Evolutionary conservation across 2,888 invertebrate species (phyloP).

Genomic region (Elmis aenea): DNA sequence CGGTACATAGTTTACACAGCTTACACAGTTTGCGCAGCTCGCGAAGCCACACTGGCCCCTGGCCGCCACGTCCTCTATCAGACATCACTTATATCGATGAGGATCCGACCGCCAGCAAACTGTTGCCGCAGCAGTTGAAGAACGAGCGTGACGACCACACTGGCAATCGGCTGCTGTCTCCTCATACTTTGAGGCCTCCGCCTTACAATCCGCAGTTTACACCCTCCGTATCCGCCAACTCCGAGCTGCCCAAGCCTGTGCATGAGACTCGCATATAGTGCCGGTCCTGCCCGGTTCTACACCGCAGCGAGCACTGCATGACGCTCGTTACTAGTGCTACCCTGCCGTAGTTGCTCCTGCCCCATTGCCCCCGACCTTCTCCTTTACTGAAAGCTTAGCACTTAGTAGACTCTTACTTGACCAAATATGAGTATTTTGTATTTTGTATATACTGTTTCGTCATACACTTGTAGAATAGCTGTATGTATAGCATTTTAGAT

Average conservation of each 20-base stretch:
- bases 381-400: conserved; percentile 41
- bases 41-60: conserved; percentile 68
- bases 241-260: conserved; percentile 60
- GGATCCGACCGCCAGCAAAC: conserved; percentile 42
- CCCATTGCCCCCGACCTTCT: conserved; percentile 28
- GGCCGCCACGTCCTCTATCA: conserved; percentile 61
- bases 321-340: conserved; percentile 28
- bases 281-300: conserved; percentile 39
- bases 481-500: conserved; percentile 50
- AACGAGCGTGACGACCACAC: conserved; percentile 42
- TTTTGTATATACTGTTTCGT: conserved; percentile 46
- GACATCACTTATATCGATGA: conserved; percentile 71
- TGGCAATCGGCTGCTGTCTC: conserved; percentile 44
- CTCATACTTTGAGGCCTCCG: conserved; percentile 49
- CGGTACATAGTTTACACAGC: conserved; percentile 95
- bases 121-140: conserved; percentile 41
- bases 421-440: conserved; percentile 40
- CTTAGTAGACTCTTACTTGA: conserved; percentile 42
- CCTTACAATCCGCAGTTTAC: conserved; percentile 52
- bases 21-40: conserved; percentile 79
- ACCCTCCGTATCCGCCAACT: conserved; percentile 54
- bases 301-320: conserved; percentile 39
- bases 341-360: conserved; percentile 25
- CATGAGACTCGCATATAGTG: conserved; percentile 69
- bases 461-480: conserved; percentile 47